A percentile compares a stretch with the other conserved stretches of the same genome.
Conservation (phyloP, 2,888 invertebrate genomes). For the Microctonus aethiopoides region DNA sequence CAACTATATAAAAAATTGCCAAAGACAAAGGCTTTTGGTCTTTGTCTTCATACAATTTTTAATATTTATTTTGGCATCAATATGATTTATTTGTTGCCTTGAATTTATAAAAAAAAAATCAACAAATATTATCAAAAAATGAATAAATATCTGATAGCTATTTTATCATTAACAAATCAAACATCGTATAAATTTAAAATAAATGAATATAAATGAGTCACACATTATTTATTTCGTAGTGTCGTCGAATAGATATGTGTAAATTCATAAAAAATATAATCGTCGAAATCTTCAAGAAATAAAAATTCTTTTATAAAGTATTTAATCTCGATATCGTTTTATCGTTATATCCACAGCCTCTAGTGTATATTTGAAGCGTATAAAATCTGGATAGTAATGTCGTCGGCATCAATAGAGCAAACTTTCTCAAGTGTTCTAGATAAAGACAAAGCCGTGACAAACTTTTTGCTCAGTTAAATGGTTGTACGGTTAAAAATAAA, state of each 20-base stretch:
- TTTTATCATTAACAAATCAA: neutral
- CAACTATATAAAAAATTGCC: no score
- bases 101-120: neutral
- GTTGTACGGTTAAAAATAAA: constrained; percentile 1
- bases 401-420: constrained; percentile 20
- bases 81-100: neutral
- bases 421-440: constrained; percentile 28
- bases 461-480: constrained; percentile 14
- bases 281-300: no score
- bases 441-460: constrained; percentile 16
- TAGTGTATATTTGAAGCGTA: neutral
- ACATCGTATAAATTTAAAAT: neutral
- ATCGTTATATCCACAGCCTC: constrained; percentile 15
- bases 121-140: neutral
- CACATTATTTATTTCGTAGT: neutral
- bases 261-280: neutral
- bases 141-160: neutral
- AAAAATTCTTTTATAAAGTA: no score
- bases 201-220: neutral
- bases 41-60: neutral
- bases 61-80: neutral
- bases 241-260: neutral
- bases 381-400: constrained; percentile 12
- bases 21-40: no score
- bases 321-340: constrained; percentile 10